Evolutionary conservation across 2,113 vertebrate species (phyloP), one percentile per base, ranked within the genome.

Genomic region (Motacilla alba): DNA sequence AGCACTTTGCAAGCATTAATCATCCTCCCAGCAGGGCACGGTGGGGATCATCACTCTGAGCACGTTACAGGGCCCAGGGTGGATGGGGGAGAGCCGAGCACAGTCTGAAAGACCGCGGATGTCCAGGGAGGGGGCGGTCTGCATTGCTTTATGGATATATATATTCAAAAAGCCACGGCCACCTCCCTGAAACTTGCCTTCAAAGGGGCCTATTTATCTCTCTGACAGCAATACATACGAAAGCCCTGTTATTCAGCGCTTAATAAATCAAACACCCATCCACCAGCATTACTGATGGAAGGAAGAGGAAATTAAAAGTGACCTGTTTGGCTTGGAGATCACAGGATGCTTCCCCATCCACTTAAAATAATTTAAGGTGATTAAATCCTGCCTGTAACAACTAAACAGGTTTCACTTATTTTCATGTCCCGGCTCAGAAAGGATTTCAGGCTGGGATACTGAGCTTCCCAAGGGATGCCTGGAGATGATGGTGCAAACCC

Each of bases 1-100:
- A 96, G 93, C 94, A 95, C 93, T 97, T 92, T 89, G 88, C 68
- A 75, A 78, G 89, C 95, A 94, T 97, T 91, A 93, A 96, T 91
- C 84, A 84, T 59, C 53, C 56, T 94, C 91, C 84, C 94, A 77
- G 83, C 1, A 28, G 92, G 90, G 72, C 79, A 82, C 39, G 9
- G 64, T 47, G 53, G 31, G 81, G 66, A 89, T 85, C 18, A 5
- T 55, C 7, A 15, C 94, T 80, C 58, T 0, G 0, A 93, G 78
- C 53, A 23, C 5, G 13, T 89, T 78, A 72, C 16, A 6, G 5
- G 6, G 47, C 5, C 2, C 47, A 35, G 62, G 60, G 85, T 0
- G 2, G 73, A 11, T 22, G 44, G 26, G 49, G 53, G 12, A 60
- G 63, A 95, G 56, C 47, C 0, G 4, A 0, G 16, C 2, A 4